phyloP scores from a whole-genome alignment of 2,113 vertebrate genomes.

The Solea senegalensis region DNA sequence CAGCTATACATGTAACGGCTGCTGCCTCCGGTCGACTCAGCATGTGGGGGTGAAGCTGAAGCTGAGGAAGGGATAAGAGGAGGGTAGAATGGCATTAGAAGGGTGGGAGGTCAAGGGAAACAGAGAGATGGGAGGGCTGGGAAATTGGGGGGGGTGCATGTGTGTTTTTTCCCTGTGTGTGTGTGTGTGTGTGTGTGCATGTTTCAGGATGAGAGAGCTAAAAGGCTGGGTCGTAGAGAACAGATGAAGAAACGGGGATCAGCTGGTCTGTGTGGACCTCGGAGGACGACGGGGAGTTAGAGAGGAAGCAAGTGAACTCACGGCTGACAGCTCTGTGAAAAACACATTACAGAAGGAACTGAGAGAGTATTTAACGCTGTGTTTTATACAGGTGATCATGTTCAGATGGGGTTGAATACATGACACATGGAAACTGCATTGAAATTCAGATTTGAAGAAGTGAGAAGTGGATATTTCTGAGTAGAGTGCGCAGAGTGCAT shows the following conservation, averaged over 20 bases:
- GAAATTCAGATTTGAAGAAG: constrained; percentile 2
- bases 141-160: constrained; percentile 37
- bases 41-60: not conserved
- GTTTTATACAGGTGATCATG: not conserved
- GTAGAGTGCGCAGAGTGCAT: not conserved
- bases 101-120: constrained; percentile 45
- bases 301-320: constrained; percentile 39
- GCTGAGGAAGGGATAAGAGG: constrained; percentile 25
- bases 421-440: not conserved
- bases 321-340: constrained; percentile 48
- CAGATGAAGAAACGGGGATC: constrained; percentile 54
- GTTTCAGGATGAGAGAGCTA: constrained; percentile 34
- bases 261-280: constrained; percentile 55
- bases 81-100: constrained; percentile 31
- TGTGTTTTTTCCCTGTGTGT: constrained; percentile 21
- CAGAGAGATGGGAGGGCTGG: constrained; percentile 34
- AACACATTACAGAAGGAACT: constrained; percentile 33
- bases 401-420: not conserved
- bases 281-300: constrained; percentile 33
- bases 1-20: constrained; percentile 69
- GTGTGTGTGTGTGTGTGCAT: not conserved
- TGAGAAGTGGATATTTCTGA: constrained; percentile 1
- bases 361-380: constrained; percentile 11
- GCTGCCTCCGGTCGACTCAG: constrained; percentile 68
- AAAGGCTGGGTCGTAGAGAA: constrained; percentile 14